Conservation (phyloP, 2,113 vertebrate species). For the Rhombomys opimus region DNA sequence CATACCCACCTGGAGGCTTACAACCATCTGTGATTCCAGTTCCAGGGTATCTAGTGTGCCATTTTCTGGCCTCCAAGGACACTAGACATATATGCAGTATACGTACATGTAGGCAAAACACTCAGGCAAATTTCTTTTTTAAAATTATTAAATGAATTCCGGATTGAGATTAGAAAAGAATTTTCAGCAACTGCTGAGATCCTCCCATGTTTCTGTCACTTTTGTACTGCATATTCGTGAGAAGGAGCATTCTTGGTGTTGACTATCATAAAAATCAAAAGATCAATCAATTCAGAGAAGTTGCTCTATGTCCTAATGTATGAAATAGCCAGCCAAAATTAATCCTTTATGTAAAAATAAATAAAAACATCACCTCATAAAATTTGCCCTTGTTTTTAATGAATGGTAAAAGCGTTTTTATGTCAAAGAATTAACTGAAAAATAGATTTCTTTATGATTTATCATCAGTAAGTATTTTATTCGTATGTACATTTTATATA, state of each 20-base stretch:
- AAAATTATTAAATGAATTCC: not conserved
- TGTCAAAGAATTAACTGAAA: not conserved
- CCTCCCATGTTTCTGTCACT: not conserved
- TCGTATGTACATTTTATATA: not conserved
- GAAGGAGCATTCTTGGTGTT: not conserved
- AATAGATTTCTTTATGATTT: not conserved
- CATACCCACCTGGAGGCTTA: not conserved
- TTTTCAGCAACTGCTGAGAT: not conserved
- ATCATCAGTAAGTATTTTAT: not conserved
- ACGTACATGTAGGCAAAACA: not conserved
- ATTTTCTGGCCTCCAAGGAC: not conserved
- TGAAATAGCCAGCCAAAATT: not conserved
- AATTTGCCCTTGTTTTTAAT: not conserved
- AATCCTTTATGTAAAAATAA: not conserved
- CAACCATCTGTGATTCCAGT: not conserved
- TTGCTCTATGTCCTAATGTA: not conserved
- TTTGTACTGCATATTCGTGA: not conserved
- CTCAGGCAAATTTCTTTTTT: not conserved
- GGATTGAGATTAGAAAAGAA: not conserved
- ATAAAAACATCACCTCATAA: not conserved
- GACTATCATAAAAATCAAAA: not conserved
- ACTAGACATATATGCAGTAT: not conserved
- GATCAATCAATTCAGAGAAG: not conserved
- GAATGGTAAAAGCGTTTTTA: not conserved
- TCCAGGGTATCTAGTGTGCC: not conserved